phyloP scores from a whole-genome alignment of 2,888 invertebrate genomes.

The Pinctada fucata region DNA sequence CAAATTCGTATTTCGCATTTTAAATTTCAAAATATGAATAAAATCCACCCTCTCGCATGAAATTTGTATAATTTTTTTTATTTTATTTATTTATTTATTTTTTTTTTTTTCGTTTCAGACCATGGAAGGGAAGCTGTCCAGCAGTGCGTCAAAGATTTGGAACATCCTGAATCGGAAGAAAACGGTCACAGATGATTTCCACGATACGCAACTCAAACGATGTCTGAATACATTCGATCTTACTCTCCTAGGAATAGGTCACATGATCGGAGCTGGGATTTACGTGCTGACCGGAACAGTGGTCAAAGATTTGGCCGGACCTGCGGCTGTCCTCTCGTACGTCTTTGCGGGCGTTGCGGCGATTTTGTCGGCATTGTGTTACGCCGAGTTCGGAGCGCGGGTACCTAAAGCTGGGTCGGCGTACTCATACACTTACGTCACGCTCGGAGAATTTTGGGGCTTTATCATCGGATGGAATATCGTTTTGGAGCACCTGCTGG shows the following conservation, averaged over 20 bases:
- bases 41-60: no score
- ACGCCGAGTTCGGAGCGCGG: constrained; percentile 75
- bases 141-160: constrained; percentile 41
- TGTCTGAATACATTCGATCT: constrained; percentile 91
- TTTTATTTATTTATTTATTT: no score
- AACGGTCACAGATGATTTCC: constrained; percentile 65
- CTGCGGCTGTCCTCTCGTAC: constrained; percentile 82
- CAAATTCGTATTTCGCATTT: no score
- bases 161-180: constrained; percentile 66
- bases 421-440: constrained; percentile 94
- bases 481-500: constrained; percentile 80
- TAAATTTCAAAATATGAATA: no score
- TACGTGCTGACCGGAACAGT: constrained; percentile 92
- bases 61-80: no score
- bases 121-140: no score
- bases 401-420: constrained; percentile 83
- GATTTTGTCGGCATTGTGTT: constrained; percentile 78
- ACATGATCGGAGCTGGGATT: constrained; percentile 98
- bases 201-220: constrained; percentile 76
- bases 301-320: constrained; percentile 76
- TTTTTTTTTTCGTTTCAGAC: no score
- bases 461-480: constrained; percentile 92
- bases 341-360: constrained; percentile 78
- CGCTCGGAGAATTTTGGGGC: constrained; percentile 92
- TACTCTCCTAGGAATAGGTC: constrained; percentile 92